These are phyloP conservation scores for Saccostrea echinata DNA, from an alignment of 1,140 invertebrate genomes.

Conservation along the genomic window DNA sequence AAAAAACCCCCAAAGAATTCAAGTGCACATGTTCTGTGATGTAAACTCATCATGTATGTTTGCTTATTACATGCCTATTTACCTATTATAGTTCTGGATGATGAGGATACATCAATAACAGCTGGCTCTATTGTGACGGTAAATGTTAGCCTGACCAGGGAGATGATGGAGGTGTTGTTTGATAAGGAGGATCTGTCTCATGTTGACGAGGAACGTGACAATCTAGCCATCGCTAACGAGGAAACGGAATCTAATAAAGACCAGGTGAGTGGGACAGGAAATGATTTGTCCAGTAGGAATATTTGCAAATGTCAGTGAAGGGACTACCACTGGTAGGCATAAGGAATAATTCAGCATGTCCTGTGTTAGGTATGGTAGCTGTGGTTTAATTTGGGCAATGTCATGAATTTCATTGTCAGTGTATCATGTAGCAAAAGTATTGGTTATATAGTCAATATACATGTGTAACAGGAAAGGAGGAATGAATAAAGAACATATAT, in stretches of 20 bases:
- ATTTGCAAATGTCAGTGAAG: too few relatives aligned
- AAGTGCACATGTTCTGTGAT: too few relatives aligned
- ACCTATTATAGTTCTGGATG: constrained; percentile 91
- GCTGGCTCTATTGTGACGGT: constrained; percentile 98
- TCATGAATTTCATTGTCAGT: too few relatives aligned
- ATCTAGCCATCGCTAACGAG: constrained; percentile 42
- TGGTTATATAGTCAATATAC: too few relatives aligned
- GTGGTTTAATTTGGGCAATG: too few relatives aligned
- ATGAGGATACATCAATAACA: constrained; percentile 96
- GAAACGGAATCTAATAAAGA: constrained; percentile 33
- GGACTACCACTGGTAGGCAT: too few relatives aligned
- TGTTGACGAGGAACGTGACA: neutral
- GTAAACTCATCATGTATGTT: too few relatives aligned
- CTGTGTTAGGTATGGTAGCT: constrained; percentile 96
- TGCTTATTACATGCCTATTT: constrained; percentile 16
- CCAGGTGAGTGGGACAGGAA: neutral
- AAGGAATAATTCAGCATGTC: constrained; percentile 94
- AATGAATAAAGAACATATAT: too few relatives aligned
- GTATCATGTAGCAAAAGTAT: too few relatives aligned
- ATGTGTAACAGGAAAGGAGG: too few relatives aligned
- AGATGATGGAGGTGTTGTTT: constrained; percentile 90
- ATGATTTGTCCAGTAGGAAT: too few relatives aligned
- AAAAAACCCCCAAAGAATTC: too few relatives aligned
- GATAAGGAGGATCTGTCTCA: constrained; percentile 63
- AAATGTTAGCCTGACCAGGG: constrained; percentile 91